Percentiles rank a stretch among this genome's conserved stretches.
Evolutionary conservation across 1,140 invertebrate genomes (phyloP).

Genomic region (Drosophila orosa): DNA sequence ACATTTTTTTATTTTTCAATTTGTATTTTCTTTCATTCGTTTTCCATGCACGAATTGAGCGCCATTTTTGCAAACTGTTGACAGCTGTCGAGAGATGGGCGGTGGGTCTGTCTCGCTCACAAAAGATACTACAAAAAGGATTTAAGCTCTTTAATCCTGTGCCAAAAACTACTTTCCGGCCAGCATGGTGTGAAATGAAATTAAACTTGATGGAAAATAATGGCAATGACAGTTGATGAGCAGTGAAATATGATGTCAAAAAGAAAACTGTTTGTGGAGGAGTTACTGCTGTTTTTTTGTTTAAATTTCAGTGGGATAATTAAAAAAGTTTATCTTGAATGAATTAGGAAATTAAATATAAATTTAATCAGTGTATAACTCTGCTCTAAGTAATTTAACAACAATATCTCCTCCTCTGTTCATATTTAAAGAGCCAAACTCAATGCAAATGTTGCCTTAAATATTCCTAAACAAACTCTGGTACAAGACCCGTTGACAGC

Average conservation of each 20-base stretch:
- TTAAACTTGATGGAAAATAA: slow-evolving; percentile 45
- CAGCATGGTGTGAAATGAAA: slow-evolving; percentile 65
- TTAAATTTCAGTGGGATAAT: not conserved
- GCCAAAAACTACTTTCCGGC: slow-evolving; percentile 68
- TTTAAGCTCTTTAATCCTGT: slow-evolving; percentile 66
- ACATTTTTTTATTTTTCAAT: slow-evolving; percentile 21
- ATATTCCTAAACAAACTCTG: slow-evolving; percentile 13
- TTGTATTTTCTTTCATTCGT: slow-evolving; percentile 32
- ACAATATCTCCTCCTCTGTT: not conserved
- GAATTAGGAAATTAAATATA: not conserved
- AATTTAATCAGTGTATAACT: too few species aligned
- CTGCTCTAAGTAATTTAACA: not conserved
- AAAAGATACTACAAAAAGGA: slow-evolving; percentile 31
- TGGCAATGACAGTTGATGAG: slow-evolving; percentile 14
- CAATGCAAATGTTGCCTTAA: slow-evolving; percentile 1
- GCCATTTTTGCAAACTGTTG: slow-evolving; percentile 68
- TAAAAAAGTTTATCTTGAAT: not conserved
- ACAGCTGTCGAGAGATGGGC: slow-evolving; percentile 54
- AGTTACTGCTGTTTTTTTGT: not conserved
- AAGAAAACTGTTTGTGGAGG: not conserved
- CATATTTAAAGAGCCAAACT: not conserved
- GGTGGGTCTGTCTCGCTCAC: slow-evolving; percentile 1
- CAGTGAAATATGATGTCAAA: slow-evolving; percentile 1
- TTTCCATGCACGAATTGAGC: slow-evolving; percentile 56
- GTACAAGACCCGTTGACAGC: not conserved